Conservation (phyloP, 2,113 vertebrate genomes). For the Jacana jacana region DNA sequence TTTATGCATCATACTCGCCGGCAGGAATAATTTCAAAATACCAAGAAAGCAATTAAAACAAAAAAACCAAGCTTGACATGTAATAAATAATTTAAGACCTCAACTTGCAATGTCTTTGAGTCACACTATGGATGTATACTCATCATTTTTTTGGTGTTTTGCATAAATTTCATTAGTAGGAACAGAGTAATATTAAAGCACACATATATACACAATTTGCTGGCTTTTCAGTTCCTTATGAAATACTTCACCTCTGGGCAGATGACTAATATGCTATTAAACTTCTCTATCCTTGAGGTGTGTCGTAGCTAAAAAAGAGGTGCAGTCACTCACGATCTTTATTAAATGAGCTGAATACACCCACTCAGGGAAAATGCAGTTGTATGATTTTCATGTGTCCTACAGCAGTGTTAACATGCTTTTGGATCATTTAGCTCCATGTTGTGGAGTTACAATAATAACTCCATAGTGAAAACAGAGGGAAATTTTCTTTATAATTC, state of each 20-base stretch:
- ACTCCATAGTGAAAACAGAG: background rate
- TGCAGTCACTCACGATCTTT: conserved; percentile 64
- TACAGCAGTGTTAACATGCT: conserved; percentile 28
- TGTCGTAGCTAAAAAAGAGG: conserved; percentile 44
- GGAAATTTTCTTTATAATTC: background rate
- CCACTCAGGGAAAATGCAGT: conserved; percentile 48
- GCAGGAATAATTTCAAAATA: conserved; percentile 9
- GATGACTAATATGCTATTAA: conserved; percentile 73
- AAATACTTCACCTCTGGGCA: conserved; percentile 66
- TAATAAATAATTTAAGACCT: conserved; percentile 34
- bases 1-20: background rate
- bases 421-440: background rate
- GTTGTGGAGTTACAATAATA: background rate
- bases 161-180: conserved; percentile 49
- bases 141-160: conserved; percentile 13
- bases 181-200: conserved; percentile 32
- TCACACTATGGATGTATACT: background rate
- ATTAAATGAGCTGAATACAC: conserved; percentile 49
- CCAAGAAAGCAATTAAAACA: background rate
- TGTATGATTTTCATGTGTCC: conserved; percentile 29
- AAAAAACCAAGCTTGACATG: background rate
- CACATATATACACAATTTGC: conserved; percentile 11
- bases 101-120: background rate
- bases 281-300: conserved; percentile 57
- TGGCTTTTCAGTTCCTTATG: conserved; percentile 56